phyloP scores from a whole-genome alignment of 2,888 invertebrate genomes.

The Hirtodrosophila duncani region DNA sequence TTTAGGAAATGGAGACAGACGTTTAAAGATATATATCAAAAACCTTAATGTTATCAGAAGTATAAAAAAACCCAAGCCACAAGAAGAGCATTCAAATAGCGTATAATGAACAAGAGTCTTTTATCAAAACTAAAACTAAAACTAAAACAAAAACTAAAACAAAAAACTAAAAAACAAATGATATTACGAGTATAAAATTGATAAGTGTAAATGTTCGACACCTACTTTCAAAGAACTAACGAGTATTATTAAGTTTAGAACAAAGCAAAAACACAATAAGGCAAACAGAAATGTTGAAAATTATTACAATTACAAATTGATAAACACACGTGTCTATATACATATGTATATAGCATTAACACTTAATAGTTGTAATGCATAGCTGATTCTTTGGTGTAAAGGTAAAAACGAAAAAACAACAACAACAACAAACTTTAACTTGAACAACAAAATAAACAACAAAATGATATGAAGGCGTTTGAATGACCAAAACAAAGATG shows the following conservation, averaged over 20 bases:
- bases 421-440: conserved; percentile 35
- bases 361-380: conserved; percentile 56
- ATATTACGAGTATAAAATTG: conserved; percentile 37
- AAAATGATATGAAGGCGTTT: conserved; percentile 24
- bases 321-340: conserved; percentile 19
- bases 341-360: conserved; percentile 33
- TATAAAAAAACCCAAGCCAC: neutral
- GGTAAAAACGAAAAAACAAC: conserved; percentile 44
- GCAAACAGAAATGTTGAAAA: conserved; percentile 16
- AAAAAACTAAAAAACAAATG: conserved; percentile 7
- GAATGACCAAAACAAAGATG: conserved; percentile 39
- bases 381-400: conserved; percentile 62
- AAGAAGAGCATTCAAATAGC: conserved; percentile 3
- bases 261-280: conserved; percentile 1
- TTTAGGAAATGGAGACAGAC: neutral
- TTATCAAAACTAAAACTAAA: conserved; percentile 5
- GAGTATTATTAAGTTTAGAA: conserved; percentile 2
- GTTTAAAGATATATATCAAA: conserved; percentile 22
- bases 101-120: neutral
- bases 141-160: conserved; percentile 4
- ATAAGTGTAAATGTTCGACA: conserved; percentile 29
- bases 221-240: conserved; percentile 20
- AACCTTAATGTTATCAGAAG: conserved; percentile 30
- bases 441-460: conserved; percentile 15
- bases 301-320: conserved; percentile 27